Evolutionary conservation across 2,113 vertebrate species (phyloP), one percentile per base, ranked within the genome.

Genomic region (Hippocampus comes): DNA sequence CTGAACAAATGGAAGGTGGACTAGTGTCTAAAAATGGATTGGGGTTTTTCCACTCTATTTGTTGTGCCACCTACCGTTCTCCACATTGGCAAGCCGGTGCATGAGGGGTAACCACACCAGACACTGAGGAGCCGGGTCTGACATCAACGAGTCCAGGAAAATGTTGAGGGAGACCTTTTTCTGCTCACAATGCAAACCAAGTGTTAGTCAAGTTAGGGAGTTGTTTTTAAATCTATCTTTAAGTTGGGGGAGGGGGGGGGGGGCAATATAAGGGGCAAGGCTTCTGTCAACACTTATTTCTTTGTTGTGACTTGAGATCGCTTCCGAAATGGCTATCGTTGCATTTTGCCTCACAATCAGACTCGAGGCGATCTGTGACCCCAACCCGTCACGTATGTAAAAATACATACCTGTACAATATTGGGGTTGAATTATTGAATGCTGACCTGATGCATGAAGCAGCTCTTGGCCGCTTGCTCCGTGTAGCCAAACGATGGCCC

Each of bases 61-160:
- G 1, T n/a, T 1, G 41, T 11, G 21, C 21, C 0, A 59, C 93
- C 92, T 80, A 99, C 97, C 97, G n/a, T 99, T 99, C 89, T 99
- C 97, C 83, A 98, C 97, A 75, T 98, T 99, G 76, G 97, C 94
- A 83, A 99, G 93, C 67, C 97, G 94, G 88, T 99, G 97, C 89
- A 99, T 95, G 84, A 99, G 96, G 42, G 95, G 96, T 76, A 99
- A 91, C 97, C 97, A 99, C 86, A 99, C 96, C 86, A 99, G 93
- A 93, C 97, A 98, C 90, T 98, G 97, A 11, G 97, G 95, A 3
- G 96, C 95, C 68, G 96, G 97, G 86, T 99, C 97, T 61, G 95
- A 98, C 97, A 99, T 98, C 83, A 99, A 91, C 0, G 96, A 97
- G 89, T 99, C 97, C 86, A 99, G 93, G 91, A 99, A 99, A 78